phyloP scores from a whole-genome alignment of 2,797 vertebrate species.

The Clarias fuscus region DNA sequence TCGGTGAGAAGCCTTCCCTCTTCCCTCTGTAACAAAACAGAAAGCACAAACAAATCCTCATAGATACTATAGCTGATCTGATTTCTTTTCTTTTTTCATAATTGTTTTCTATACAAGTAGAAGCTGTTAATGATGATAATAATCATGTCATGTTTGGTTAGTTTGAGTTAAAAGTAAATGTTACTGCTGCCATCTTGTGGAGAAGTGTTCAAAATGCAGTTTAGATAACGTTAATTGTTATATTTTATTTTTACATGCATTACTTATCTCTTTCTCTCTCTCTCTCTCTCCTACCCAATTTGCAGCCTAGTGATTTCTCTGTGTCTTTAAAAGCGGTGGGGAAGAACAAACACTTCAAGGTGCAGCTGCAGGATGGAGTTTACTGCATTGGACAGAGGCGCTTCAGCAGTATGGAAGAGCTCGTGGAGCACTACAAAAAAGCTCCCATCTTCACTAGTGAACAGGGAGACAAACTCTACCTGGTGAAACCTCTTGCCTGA shows the following conservation, averaged over 20 bases:
- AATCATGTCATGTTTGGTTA: neutral
- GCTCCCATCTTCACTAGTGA: constrained; percentile 99
- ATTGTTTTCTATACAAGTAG: neutral
- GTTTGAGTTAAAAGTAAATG: neutral
- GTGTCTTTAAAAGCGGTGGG: constrained; percentile 94
- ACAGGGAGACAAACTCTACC: constrained; percentile 95
- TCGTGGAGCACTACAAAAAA: constrained; percentile 99
- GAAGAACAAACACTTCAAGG: constrained; percentile 99
- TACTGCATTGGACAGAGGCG: constrained; percentile 97
- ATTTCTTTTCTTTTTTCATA: neutral
- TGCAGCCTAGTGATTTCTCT: constrained; percentile 96
- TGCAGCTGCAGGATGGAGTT: constrained; percentile 87
- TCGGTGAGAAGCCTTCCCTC: constrained; percentile 82
- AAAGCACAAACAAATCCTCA: constrained; percentile 21
- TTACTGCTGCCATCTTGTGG: constrained; percentile 47
- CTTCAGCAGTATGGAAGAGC: constrained; percentile 92
- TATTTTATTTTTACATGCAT: too few relatives aligned
- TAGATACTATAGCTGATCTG: neutral
- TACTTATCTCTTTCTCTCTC: neutral
- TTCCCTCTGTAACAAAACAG: neutral
- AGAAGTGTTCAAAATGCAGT: constrained; percentile 5
- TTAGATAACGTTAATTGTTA: neutral
- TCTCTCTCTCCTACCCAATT: constrained; percentile 63
- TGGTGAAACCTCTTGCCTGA: constrained; percentile 72
- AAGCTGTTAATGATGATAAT: neutral